Percentiles rank a stretch among this genome's conserved stretches.
Evolutionary conservation across 2,113 vertebrate species (phyloP).

Genomic region (Apistogramma diplotaenia): DNA sequence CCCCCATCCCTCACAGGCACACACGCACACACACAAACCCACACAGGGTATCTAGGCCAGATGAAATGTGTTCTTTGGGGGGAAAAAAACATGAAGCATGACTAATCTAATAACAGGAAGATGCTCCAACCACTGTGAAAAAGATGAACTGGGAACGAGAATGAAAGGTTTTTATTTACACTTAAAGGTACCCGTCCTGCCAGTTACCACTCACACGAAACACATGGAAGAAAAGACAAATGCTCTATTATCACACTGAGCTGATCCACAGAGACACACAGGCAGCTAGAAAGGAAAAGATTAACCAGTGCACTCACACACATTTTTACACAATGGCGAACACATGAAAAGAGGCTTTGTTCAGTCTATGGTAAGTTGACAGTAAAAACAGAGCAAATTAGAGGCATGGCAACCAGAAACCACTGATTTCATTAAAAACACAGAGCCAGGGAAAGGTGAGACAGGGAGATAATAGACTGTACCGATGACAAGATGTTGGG

Average conservation of each 20-base stretch:
- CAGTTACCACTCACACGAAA: not conserved
- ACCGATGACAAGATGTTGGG: not conserved
- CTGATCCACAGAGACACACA: not conserved
- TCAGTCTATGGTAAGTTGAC: not conserved
- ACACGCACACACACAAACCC: not conserved
- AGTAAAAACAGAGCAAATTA: slow-evolving; percentile 25
- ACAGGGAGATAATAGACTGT: not conserved
- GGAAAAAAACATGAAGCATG: slow-evolving; percentile 13
- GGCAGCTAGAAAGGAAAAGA: not conserved
- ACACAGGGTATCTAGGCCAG: slow-evolving; percentile 39
- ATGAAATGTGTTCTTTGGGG: slow-evolving; percentile 35
- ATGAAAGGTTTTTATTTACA: not conserved
- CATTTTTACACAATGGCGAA: slow-evolving; percentile 41
- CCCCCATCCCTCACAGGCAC: not conserved
- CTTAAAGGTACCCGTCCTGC: not conserved
- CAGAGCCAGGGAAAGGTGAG: not conserved
- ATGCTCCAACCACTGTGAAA: slow-evolving; percentile 18
- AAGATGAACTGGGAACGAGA: slow-evolving; percentile 1
- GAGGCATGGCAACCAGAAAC: slow-evolving; percentile 3
- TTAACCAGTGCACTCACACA: slow-evolving; percentile 9
- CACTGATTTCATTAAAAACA: slow-evolving; percentile 2
- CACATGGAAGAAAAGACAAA: not conserved
- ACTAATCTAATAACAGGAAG: slow-evolving; percentile 46
- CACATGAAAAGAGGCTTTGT: slow-evolving; percentile 49
- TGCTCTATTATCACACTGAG: not conserved